Base-by-base conservation (phyloP, 92 coral and sea anemone species). In the Zoanthus solanderi region DNA sequence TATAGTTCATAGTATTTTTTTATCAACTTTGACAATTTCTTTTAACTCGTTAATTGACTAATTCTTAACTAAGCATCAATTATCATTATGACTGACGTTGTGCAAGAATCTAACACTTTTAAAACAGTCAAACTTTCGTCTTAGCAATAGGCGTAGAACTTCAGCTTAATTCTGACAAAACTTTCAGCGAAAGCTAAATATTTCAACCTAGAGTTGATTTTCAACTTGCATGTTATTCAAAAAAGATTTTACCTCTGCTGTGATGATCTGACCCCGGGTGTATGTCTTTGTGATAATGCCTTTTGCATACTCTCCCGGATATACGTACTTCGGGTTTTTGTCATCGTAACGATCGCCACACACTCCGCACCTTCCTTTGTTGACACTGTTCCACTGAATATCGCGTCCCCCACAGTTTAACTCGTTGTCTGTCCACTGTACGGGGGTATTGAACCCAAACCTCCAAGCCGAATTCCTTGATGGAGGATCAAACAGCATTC, bases 331-430 rank as follows among this genome's bases (percentile, higher is more conserved):
- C 0, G 37, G 57, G 0, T 18, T 8, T 32, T 50, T 0, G 12
- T 34, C 67, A 9, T 72, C 56, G 42, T 61, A 89, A 30, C 72
- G 78, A 76, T 89, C 91, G 2, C 91, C 91, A 72, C 91, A 89
- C 1, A 72, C 91, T 2, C 91, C 91, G n/a, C 88, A 89, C 32
- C 34, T 53, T 7, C 91, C 91, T 2, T 72, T 80, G 50, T 89
- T 84, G 47, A 8, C 50, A 11, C 16, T 47, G 52, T 77, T 28
- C 82, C 82, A 77, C 7, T 77, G 82, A 6, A 15, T 16, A 2
- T 9, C 23, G 13, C 37, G 63, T 2, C 91, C 91, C 50, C 74
- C 84, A 84, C 54, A 89, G 78, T 79, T 83, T 78, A 83, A 66
- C 66, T 76, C 84, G 30, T 82, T 89, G 79, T 89, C 91, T 12